phyloP scores from a whole-genome alignment of 2,888 invertebrate species.

The Chrysomela aeneicollis region DNA sequence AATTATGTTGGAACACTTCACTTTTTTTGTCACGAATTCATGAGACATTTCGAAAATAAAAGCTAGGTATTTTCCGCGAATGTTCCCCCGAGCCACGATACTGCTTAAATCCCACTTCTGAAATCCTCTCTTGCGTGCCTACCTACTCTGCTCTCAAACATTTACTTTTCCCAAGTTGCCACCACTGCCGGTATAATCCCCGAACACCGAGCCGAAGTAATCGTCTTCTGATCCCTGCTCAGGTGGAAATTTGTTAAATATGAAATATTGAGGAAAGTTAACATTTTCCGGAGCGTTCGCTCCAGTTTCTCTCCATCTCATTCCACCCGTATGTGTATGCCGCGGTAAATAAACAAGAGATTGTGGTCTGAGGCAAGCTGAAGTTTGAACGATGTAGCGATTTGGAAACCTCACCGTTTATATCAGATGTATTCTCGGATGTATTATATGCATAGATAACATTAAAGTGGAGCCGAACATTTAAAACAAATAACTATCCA shows the following conservation, averaged over 20 bases:
- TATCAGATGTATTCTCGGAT: neutral
- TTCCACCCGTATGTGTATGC: conserved; percentile 21
- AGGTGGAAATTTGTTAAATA: conserved; percentile 55
- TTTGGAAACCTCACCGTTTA: neutral
- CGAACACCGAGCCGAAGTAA: conserved; percentile 55
- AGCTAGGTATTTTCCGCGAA: neutral
- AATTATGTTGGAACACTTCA: too few species aligned
- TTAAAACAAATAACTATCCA: too few species aligned
- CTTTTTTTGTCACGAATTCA: too few species aligned
- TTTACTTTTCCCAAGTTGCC: conserved; percentile 56
- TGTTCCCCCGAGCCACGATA: neutral
- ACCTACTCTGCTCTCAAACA: conserved; percentile 51
- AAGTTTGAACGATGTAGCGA: conserved; percentile 6
- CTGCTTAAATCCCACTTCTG: neutral
- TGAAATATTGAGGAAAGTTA: conserved; percentile 50
- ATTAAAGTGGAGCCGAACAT: too few species aligned
- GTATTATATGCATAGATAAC: too few species aligned
- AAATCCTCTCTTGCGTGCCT: neutral
- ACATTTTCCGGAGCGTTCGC: conserved; percentile 33
- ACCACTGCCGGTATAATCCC: conserved; percentile 57
- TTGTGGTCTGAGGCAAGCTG: conserved; percentile 20
- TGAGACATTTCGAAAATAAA: too few species aligned
- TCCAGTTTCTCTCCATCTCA: neutral
- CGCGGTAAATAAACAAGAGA: conserved; percentile 26
- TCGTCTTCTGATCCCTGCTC: conserved; percentile 55